These are phyloP conservation scores for Enteromius radiatus DNA, from an alignment of 2,797 vertebrate species.

Conservation along the genomic window DNA sequence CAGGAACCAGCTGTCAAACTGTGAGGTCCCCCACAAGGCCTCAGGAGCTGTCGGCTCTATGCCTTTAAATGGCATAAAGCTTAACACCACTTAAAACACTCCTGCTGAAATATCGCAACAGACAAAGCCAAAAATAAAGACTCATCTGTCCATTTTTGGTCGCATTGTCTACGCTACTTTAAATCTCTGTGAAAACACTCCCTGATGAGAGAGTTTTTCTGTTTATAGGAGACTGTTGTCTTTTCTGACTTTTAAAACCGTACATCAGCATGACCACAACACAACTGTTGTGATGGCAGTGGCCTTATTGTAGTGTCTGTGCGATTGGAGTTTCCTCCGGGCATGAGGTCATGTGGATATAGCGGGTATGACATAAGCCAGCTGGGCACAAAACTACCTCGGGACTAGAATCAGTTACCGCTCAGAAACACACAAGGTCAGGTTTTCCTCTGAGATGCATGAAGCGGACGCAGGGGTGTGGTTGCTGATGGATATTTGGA, in stretches of 20 bases:
- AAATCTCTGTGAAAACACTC: not conserved
- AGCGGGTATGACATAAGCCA: slow-evolving; percentile 53
- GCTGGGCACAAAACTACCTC: slow-evolving; percentile 29
- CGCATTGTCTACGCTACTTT: not conserved
- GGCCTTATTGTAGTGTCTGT: not conserved
- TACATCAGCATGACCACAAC: slow-evolving; percentile 3
- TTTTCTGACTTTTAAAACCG: not conserved
- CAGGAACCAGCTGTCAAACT: slow-evolving; percentile 67
- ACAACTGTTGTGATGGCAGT: slow-evolving; percentile 3
- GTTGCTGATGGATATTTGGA: slow-evolving; percentile 23
- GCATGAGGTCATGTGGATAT: slow-evolving; percentile 23
- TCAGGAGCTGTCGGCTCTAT: slow-evolving; percentile 57
- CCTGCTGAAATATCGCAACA: slow-evolving; percentile 20
- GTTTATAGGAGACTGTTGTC: not conserved
- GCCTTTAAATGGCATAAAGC: slow-evolving; percentile 49
- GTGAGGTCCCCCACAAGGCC: slow-evolving; percentile 53
- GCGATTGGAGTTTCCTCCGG: not conserved
- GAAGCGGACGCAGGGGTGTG: slow-evolving; percentile 24
- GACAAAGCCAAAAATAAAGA: slow-evolving; percentile 52
- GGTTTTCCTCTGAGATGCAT: not conserved
- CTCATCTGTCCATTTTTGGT: slow-evolving; percentile 50
- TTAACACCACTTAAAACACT: slow-evolving; percentile 63
- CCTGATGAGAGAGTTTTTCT: not conserved
- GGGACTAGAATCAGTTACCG: slow-evolving; percentile 52
- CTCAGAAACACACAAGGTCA: slow-evolving; percentile 53